Conservation (phyloP, 2,888 invertebrate genomes). For the Xestia rhomboidea region DNA sequence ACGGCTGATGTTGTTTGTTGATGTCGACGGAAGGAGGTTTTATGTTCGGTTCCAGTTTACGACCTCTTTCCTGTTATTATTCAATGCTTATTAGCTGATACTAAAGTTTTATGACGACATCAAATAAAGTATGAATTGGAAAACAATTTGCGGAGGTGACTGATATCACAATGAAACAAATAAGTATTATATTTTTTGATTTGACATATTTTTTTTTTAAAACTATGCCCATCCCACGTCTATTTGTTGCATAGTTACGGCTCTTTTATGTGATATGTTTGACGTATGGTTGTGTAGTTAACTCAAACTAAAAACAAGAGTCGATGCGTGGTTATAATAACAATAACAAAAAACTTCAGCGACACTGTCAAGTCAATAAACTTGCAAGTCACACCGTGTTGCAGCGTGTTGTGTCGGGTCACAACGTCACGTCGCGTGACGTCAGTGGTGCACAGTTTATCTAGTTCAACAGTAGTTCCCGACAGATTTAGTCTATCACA, state of each 20-base stretch:
- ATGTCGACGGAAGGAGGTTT: constrained; percentile 43
- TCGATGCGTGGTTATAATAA: background rate
- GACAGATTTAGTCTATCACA: background rate
- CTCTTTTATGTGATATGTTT: background rate
- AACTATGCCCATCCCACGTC: no score
- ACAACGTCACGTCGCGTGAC: background rate
- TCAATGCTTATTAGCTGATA: constrained; percentile 56
- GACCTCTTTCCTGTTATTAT: constrained; percentile 44
- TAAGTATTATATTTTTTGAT: background rate
- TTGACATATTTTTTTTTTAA: no score
- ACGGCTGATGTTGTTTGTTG: constrained; percentile 44
- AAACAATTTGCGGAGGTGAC: constrained; percentile 27
- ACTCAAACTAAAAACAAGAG: background rate
- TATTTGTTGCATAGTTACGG: background rate
- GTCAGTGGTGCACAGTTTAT: background rate
- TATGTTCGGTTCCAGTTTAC: constrained; percentile 54
- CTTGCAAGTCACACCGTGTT: background rate
- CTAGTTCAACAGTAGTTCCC: background rate
- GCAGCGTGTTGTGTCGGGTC: background rate
- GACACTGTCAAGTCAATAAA: background rate
- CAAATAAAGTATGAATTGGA: constrained; percentile 45
- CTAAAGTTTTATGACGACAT: constrained; percentile 36
- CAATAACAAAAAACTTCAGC: background rate
- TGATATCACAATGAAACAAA: background rate
- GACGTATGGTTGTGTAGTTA: background rate